Conservation (phyloP, 2,888 invertebrate species). For the Allacma fusca region DNA sequence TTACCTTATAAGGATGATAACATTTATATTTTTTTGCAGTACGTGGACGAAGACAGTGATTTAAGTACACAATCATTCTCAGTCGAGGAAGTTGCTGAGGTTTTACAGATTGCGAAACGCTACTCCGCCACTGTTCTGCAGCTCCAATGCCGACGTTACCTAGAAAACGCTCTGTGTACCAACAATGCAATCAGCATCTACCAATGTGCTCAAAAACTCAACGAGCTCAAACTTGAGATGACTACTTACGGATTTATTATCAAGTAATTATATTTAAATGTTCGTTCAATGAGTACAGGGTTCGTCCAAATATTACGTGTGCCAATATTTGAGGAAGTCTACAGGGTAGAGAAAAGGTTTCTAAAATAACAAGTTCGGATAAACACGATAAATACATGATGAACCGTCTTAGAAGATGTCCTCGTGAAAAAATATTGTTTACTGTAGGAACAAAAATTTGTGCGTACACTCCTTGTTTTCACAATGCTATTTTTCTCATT, state of each 20-base stretch:
- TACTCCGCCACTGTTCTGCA: neutral
- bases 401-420: too few relatives aligned
- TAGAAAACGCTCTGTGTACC: neutral
- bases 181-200: slow-evolving; percentile 36
- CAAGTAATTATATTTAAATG: too few relatives aligned
- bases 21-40: slow-evolving; percentile 12
- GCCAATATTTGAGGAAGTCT: too few relatives aligned
- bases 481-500: too few relatives aligned
- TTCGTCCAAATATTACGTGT: too few relatives aligned
- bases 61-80: neutral
- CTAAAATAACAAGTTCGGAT: too few relatives aligned
- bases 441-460: too few relatives aligned
- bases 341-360: too few relatives aligned
- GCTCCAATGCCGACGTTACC: slow-evolving; percentile 29
- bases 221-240: slow-evolving; percentile 30
- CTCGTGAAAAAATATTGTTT: too few relatives aligned
- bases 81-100: slow-evolving; percentile 25
- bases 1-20: neutral
- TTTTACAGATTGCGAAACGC: slow-evolving; percentile 36
- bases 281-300: too few relatives aligned
- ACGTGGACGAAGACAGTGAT: slow-evolving; percentile 35
- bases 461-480: too few relatives aligned
- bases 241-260: slow-evolving; percentile 34
- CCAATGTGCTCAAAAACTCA: slow-evolving; percentile 29
- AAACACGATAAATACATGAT: too few relatives aligned